phyloP scores from a whole-genome alignment of 2,797 vertebrate species.

The Odontamblyopus lacepedii region DNA sequence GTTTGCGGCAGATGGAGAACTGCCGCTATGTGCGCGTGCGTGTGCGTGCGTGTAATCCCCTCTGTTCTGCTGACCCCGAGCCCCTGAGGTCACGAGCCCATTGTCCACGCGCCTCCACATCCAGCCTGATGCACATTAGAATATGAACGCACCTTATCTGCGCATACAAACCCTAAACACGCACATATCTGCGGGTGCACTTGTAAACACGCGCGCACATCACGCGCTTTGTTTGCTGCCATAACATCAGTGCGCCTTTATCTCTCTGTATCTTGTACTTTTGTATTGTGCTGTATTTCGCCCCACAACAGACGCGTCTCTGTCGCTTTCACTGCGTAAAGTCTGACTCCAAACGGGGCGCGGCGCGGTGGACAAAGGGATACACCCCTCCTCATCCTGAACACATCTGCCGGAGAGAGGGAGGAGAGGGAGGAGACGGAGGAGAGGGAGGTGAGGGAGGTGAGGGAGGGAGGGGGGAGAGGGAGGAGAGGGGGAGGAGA shows the following conservation, averaged over 20 bases:
- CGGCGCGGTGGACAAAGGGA: background rate
- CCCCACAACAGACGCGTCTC: background rate
- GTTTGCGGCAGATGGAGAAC: constrained; percentile 81
- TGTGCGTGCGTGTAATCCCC: constrained; percentile 23
- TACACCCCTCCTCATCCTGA: background rate
- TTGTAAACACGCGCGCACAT: background rate
- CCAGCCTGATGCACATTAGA: constrained; percentile 63
- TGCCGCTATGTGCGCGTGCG: constrained; percentile 60
- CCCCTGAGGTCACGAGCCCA: constrained; percentile 56
- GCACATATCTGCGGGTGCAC: constrained; percentile 15
- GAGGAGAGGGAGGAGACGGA: background rate
- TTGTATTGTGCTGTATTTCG: background rate
- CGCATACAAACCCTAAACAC: constrained; percentile 5
- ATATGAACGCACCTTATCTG: constrained; percentile 22
- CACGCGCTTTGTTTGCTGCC: background rate
- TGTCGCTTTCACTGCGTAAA: constrained; percentile 18
- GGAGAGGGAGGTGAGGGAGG: background rate
- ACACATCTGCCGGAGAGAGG: constrained; percentile 67
- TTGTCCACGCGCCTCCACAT: constrained; percentile 68
- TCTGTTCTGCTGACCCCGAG: constrained; percentile 55
- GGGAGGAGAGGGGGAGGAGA: background rate
- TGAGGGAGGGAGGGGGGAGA: no score
- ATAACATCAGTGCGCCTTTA: background rate
- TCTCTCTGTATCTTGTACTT: background rate
- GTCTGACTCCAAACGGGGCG: background rate